These are phyloP conservation scores for Drosophila anomelani DNA, from an alignment of 2,888 invertebrate genomes.

Conservation along the genomic window DNA sequence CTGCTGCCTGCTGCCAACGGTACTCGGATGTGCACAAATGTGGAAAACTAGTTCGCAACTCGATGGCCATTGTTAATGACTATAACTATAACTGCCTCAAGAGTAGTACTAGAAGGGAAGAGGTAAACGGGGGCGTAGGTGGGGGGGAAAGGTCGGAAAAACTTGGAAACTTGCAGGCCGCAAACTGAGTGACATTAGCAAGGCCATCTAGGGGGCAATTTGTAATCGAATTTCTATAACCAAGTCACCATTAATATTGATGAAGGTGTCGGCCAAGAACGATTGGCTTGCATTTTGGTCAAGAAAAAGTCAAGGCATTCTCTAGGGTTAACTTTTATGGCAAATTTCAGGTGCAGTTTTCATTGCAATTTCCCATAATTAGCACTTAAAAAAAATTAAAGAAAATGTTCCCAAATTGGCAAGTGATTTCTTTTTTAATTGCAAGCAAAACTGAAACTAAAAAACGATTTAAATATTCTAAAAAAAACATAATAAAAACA, in stretches of 20 bases:
- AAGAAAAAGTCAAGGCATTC: conserved; percentile 13
- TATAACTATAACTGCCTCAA: neutral
- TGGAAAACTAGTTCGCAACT: conserved; percentile 38
- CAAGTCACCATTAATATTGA: conserved; percentile 27
- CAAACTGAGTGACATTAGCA: conserved; percentile 25
- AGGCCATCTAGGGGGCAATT: conserved; percentile 33
- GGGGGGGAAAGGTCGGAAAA: neutral
- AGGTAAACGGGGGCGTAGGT: too few relatives aligned
- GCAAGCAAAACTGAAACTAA: too few relatives aligned
- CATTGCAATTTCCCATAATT: neutral
- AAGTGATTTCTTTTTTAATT: too few relatives aligned
- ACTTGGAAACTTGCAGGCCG: neutral
- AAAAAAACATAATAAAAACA: too few relatives aligned
- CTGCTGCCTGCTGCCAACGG: conserved; percentile 13
- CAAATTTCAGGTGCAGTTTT: conserved; percentile 6
- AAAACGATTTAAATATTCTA: too few relatives aligned
- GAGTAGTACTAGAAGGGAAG: neutral
- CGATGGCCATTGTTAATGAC: conserved; percentile 29
- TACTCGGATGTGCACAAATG: conserved; percentile 19
- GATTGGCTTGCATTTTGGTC: neutral
- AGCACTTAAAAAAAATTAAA: neutral
- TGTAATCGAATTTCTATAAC: conserved; percentile 38
- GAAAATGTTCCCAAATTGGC: too few relatives aligned
- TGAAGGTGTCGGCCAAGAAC: conserved; percentile 9
- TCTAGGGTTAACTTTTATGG: neutral